Evolutionary conservation across 2,113 vertebrate genomes (phyloP).

Genomic region (Macaca fascicularis): T2T-MFA8v1.1 NC_088391.1:22777001-22777500

Average conservation of each 20-base stretch:
- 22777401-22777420: background rate
- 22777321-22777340: background rate
- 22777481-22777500: background rate
- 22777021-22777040: background rate
- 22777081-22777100: background rate
- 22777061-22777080: background rate
- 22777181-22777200: background rate
- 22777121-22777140: background rate
- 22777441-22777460: background rate
- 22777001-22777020: background rate
- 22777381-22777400: background rate
- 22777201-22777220: background rate
- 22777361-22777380: background rate
- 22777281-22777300: background rate
- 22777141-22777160: background rate
- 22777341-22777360: background rate
- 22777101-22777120: background rate
- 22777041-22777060: background rate
- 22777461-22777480: background rate
- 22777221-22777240: background rate
- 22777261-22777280: background rate
- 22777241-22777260: background rate
- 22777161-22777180: background rate
- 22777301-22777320: background rate
- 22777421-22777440: background rate